These are phyloP conservation scores for Platorchestia sp. DNA, from an alignment of 1,140 invertebrate species.

Conservation along the genomic window DNA sequence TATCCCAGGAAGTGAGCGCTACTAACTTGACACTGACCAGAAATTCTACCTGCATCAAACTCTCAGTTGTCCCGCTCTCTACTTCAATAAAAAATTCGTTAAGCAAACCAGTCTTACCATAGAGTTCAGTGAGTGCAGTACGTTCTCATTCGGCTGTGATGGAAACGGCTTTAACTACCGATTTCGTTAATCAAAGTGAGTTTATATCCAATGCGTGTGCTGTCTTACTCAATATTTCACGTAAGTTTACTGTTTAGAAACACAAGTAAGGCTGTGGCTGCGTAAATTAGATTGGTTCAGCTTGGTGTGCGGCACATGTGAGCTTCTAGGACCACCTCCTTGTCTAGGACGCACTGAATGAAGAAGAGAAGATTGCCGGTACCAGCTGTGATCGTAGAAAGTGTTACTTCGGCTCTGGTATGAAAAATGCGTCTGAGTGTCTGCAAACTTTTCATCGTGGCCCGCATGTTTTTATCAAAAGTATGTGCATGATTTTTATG, in stretches of 20 bases:
- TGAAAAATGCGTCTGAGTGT: background rate
- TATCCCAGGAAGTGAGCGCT: background rate
- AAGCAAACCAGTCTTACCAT: background rate
- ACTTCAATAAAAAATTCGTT: background rate
- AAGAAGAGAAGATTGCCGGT: background rate
- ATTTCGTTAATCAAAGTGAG: background rate
- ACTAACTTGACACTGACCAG: slow-evolving; percentile 19
- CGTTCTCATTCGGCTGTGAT: background rate
- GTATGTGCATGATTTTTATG: background rate
- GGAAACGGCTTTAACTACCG: background rate
- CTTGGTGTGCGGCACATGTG: background rate
- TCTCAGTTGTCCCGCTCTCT: background rate
- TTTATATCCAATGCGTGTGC: background rate
- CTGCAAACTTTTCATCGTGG: background rate
- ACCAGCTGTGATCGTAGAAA: background rate
- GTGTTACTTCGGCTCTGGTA: background rate
- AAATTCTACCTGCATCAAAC: slow-evolving; percentile 19
- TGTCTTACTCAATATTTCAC: background rate
- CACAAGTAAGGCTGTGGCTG: background rate
- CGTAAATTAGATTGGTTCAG: background rate
- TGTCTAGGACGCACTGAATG: background rate
- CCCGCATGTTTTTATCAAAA: background rate
- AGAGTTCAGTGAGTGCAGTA: slow-evolving; percentile 16
- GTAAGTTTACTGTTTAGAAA: background rate
- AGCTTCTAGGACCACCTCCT: background rate